These are phyloP conservation scores for Megatriorchis doriae DNA, from an alignment of 2,113 vertebrate genomes.

Conservation along the genomic window DNA sequence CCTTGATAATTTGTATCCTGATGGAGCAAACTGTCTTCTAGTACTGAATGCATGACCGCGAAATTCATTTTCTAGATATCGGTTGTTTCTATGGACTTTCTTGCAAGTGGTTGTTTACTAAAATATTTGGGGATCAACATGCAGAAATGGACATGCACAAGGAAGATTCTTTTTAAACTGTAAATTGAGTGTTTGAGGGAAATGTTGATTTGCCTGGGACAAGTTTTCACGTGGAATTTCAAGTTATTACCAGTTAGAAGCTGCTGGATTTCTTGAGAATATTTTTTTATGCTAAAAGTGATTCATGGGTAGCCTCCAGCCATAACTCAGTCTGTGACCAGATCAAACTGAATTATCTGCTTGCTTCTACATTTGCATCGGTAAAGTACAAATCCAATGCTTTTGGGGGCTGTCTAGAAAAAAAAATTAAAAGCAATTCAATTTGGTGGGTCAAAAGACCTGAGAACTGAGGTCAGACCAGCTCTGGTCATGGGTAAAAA, in stretches of 20 bases:
- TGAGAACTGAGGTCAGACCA: background rate
- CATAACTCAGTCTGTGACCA: background rate
- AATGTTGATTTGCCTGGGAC: background rate
- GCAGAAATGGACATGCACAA: background rate
- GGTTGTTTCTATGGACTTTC: background rate
- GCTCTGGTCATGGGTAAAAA: background rate
- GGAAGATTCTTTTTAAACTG: background rate
- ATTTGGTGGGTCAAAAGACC: background rate
- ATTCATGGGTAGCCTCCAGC: background rate
- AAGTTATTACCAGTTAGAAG: background rate
- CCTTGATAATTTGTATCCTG: background rate
- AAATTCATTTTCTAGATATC: background rate
- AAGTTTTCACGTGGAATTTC: background rate
- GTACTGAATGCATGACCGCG: background rate
- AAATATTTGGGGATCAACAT: background rate
- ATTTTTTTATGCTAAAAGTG: background rate
- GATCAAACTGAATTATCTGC: slow-evolving; percentile 22
- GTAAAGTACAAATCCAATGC: background rate
- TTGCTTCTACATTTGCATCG: background rate
- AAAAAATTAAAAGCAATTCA: background rate
- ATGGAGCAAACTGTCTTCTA: background rate
- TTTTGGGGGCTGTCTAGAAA: background rate
- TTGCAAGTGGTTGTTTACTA: background rate
- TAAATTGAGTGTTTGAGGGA: background rate
- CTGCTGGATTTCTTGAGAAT: background rate